Evolutionary conservation across 2,113 vertebrate species (phyloP), one percentile per base, ranked within the genome.

Genomic region (Phalacrocorax brasilianus): DNA sequence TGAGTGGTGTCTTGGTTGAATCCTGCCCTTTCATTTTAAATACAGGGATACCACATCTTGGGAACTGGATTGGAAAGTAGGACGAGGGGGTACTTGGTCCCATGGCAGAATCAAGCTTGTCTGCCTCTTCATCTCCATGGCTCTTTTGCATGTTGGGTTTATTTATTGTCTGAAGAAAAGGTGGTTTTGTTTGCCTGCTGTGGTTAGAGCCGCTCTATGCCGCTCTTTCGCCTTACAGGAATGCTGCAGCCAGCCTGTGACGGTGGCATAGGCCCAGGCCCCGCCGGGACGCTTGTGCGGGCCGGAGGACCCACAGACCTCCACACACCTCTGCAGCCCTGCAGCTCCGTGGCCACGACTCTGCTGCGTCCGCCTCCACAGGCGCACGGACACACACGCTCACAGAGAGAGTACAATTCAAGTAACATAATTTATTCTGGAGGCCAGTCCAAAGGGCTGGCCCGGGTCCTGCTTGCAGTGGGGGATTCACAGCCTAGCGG

Each of bases 251-350:
- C 0, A 0, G 21, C 56, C 63, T 14, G 58, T 20, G 61, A 11
- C 0, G 0, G 35, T 1, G 0, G 44, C 6, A 0, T 2, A 19
- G 71, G 40, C 52, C 11, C 28, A 1, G 38, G 35, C 40, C 30
- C 30, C 4, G 1, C 2, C 4, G 23, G 45, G 27, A 14, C 0
- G 0, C 59, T 18, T 0, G 3, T 6, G 35, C 18, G 1, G 4
- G 26, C 11, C 0, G 0, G 5, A 6, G 49, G 35, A 22, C n/a
- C 15, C 28, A 1, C 35, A 52, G 59, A 4, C 26, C 14, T 14
- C 40, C 24, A 17, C 55, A 11, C 24, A 5, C 5, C 13, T 6
- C 71, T 42, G 14, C 32, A 68, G 61, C 56, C 27, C 38, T 22
- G 4, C 0, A 8, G 18, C 38, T 30, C 24, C 17, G 8, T 0